A percentile compares a stretch with the other conserved stretches of the same genome.
Conservation (phyloP, 2,888 invertebrate species). For the Zeuzera pyrina region DNA sequence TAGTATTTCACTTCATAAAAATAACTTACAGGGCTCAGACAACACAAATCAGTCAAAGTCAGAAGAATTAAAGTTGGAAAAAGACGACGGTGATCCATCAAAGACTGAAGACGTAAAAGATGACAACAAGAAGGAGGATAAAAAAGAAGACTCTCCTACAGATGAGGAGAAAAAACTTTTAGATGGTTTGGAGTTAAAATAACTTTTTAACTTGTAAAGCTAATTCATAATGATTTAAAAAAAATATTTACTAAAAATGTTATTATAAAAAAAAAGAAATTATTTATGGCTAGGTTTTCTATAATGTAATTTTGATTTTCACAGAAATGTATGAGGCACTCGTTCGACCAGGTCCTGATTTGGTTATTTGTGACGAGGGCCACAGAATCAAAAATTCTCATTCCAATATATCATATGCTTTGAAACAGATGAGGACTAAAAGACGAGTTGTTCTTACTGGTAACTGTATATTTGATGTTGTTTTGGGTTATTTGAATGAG, state of each 20-base stretch:
- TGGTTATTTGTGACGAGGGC: constrained; percentile 97
- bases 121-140: constrained; percentile 63
- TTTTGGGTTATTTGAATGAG: no score
- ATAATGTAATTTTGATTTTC: no score
- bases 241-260: no score
- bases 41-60: constrained; percentile 36
- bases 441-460: constrained; percentile 95
- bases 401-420: constrained; percentile 94
- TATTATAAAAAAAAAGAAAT: constrained; percentile 5
- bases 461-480: constrained; percentile 20
- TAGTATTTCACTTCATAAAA: background rate
- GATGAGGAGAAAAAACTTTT: constrained; percentile 81
- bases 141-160: constrained; percentile 55
- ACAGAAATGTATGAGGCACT: constrained; percentile 87
- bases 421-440: constrained; percentile 95
- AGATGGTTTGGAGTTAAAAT: constrained; percentile 72
- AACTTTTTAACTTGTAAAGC: background rate
- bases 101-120: constrained; percentile 67
- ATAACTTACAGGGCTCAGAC: constrained; percentile 34
- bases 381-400: constrained; percentile 98
- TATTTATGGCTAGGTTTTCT: no score
- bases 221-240: no score
- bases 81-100: constrained; percentile 46
- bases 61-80: constrained; percentile 43
- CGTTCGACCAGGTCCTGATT: constrained; percentile 92